Evolutionary conservation across 2,113 vertebrate genomes (phyloP).

Genomic region (Lycaon pictus): DNA sequence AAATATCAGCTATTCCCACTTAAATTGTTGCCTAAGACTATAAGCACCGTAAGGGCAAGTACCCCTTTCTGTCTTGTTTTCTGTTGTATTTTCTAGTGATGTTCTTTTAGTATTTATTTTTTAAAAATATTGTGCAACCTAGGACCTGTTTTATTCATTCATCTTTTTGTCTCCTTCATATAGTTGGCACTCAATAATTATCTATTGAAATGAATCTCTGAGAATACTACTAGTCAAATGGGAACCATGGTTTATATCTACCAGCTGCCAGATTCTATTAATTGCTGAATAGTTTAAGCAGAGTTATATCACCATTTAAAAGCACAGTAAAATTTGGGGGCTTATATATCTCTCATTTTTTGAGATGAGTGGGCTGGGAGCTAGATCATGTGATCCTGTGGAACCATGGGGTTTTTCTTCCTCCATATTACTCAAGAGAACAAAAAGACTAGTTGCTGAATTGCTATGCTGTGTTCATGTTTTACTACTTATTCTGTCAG

Average conservation of each 20-base stretch:
- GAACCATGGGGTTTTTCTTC: not conserved
- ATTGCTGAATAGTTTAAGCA: not conserved
- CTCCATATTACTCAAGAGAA: not conserved
- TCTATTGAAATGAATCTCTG: conserved; percentile 13
- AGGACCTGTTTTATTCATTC: not conserved
- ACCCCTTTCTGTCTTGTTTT: not conserved
- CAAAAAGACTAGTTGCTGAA: not conserved
- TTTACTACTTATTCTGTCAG: not conserved
- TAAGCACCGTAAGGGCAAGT: not conserved
- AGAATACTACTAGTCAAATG: conserved; percentile 24
- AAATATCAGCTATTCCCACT: not conserved
- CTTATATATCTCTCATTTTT: not conserved
- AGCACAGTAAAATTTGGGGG: not conserved
- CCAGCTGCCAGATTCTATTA: not conserved
- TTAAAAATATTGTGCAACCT: not conserved
- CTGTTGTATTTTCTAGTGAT: conserved; percentile 34
- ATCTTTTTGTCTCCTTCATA: conserved; percentile 11
- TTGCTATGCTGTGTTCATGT: not conserved
- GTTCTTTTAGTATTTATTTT: not conserved
- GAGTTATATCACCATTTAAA: not conserved
- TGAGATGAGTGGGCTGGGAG: not conserved
- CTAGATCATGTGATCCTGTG: not conserved
- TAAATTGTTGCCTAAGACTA: not conserved
- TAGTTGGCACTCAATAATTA: not conserved
- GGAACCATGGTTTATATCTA: not conserved